Evolutionary conservation across 2,888 invertebrate genomes (phyloP).

Genomic region (Amphipyra tragopoginis): DNA sequence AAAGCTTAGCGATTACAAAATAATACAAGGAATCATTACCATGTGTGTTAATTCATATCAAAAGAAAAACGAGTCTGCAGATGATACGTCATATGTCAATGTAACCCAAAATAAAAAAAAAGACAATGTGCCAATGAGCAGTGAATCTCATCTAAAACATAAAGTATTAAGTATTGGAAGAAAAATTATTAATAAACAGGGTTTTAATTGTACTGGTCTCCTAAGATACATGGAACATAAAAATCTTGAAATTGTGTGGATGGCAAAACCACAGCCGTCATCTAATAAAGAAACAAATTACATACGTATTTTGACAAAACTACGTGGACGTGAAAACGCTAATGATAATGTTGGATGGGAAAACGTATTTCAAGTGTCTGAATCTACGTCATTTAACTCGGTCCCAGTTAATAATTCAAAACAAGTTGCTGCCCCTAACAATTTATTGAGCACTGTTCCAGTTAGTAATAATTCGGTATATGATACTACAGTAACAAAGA

Average conservation of each 20-base stretch:
- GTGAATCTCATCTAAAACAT: slow-evolving; percentile 72
- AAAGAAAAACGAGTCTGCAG: slow-evolving; percentile 57
- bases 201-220: slow-evolving; percentile 75
- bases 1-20: slow-evolving; percentile 58
- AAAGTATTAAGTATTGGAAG: slow-evolving; percentile 82
- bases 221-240: slow-evolving; percentile 79
- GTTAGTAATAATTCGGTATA: slow-evolving; percentile 6
- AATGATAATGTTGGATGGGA: slow-evolving; percentile 65
- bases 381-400: background rate
- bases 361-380: slow-evolving; percentile 11
- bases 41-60: slow-evolving; percentile 70
- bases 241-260: slow-evolving; percentile 77
- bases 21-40: slow-evolving; percentile 72
- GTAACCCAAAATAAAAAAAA: slow-evolving; percentile 31
- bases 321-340: slow-evolving; percentile 49
- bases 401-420: background rate
- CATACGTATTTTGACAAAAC: slow-evolving; percentile 73
- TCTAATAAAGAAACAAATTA: slow-evolving; percentile 61
- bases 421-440: background rate
- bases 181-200: slow-evolving; percentile 75
- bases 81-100: slow-evolving; percentile 22
- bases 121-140: slow-evolving; percentile 33
- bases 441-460: background rate
- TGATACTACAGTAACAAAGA: slow-evolving; percentile 3
- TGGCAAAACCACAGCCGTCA: slow-evolving; percentile 51